These are phyloP conservation scores for Cuculus canorus DNA, from an alignment of 2,797 vertebrate genomes.

Conservation along the genomic window DNA sequence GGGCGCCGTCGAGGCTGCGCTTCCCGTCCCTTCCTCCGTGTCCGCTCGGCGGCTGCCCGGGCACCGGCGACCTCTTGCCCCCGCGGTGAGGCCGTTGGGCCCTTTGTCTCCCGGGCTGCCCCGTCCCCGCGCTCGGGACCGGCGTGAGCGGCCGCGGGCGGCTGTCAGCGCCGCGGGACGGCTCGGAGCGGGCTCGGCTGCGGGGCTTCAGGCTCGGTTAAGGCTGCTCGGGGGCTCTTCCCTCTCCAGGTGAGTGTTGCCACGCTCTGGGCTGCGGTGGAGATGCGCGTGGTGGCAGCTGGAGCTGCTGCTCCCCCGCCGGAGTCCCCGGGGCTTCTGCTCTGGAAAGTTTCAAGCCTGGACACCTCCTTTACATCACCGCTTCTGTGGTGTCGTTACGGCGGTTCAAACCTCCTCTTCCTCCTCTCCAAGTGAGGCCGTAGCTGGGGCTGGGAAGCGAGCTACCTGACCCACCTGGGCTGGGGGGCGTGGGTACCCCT, in stretches of 20 bases:
- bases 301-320: not conserved
- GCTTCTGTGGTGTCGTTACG: accelerated
- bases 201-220: not conserved
- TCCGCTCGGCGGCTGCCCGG: no score
- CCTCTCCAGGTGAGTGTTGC: accelerated
- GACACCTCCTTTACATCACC: not conserved
- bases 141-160: not conserved
- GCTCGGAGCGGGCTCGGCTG: not conserved
- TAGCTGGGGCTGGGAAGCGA: not conserved
- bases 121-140: no score
- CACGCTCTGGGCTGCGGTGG: not conserved
- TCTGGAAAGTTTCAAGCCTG: not conserved
- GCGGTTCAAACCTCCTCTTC: not conserved
- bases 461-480: not conserved
- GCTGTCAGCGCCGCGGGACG: not conserved
- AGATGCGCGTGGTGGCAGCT: not conserved
- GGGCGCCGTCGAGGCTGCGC: constrained; percentile 34
- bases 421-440: not conserved
- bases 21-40: no score
- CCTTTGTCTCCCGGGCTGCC: no score
- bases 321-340: accelerated
- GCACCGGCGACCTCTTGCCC: no score
- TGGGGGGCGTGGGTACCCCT: not conserved
- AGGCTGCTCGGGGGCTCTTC: not conserved
- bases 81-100: no score